Evolutionary conservation across 1,140 invertebrate genomes (phyloP).

Genomic region (Bombus consobrinus): DNA sequence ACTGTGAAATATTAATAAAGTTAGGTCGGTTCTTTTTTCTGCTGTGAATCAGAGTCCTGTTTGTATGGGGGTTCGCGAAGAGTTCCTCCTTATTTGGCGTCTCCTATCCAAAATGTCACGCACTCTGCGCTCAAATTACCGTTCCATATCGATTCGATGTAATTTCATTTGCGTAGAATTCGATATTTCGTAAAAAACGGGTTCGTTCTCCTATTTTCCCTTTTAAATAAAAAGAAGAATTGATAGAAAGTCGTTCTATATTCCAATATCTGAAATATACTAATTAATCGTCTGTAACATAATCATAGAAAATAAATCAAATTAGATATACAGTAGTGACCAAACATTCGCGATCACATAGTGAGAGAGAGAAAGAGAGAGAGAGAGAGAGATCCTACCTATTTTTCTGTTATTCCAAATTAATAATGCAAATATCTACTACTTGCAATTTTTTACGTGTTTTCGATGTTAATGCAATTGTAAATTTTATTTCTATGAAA

Average conservation of each 20-base stretch:
- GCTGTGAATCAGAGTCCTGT: background rate
- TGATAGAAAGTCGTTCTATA: too few relatives aligned
- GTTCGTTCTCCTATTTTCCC: too few relatives aligned
- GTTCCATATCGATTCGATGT: background rate
- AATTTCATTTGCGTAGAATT: background rate
- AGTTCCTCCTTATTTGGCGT: background rate
- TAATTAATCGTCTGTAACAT: too few relatives aligned
- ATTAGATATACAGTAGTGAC: too few relatives aligned
- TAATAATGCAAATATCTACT: too few relatives aligned
- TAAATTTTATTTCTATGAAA: background rate
- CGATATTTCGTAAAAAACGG: background rate
- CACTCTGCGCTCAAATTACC: background rate
- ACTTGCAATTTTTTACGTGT: too few relatives aligned
- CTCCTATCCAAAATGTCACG: background rate
- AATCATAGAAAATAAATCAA: too few relatives aligned
- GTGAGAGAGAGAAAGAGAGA: too few relatives aligned
- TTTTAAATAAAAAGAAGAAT: background rate
- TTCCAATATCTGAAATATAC: too few relatives aligned
- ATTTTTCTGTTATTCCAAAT: too few relatives aligned
- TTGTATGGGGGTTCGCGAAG: background rate
- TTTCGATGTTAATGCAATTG: background rate
- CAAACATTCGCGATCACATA: too few relatives aligned
- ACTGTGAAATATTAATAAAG: conserved; percentile 44
- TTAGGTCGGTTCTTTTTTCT: background rate
- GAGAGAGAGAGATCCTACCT: too few relatives aligned